Base-by-base conservation (phyloP, 2,888 invertebrate genomes). In the Drosophila nr. perissopoda region DNA sequence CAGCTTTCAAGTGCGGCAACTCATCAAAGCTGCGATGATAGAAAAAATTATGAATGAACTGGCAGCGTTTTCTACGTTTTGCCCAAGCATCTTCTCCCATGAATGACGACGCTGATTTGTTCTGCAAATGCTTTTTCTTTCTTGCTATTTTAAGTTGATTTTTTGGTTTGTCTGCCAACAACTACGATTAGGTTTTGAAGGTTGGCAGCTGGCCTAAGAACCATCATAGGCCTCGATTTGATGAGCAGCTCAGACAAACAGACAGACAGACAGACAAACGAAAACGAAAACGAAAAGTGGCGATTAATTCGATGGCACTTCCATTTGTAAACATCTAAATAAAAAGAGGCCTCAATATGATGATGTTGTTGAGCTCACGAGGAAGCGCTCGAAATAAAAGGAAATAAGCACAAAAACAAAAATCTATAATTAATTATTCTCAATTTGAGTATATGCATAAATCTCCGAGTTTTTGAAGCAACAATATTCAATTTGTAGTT, bases 271-370 rank as follows among this genome's bases (percentile, higher is more conserved):
- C 33, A 33, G 40, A n/a, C n/a, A 36, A 21, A 34, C 38, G 21
- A 21, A 67, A 71, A 71, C 40, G 53, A 56, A 74, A 70, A 82
- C 76, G 54, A 68, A 79, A 84, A 87, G 84, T 87, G 86, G 62
- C 83, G 84, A 87, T 87, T 85, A 83, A 77, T 88, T 87, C 72
- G 83, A 85, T 87, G 84, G 84, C 88, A 87, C 83, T 85, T 87
- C 86, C 80, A 85, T 85, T 83, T 81, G 57, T 77, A 81, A 83
- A 86, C 88, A 85, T 85, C 87, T 87, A 81, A 77, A 73, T 74
- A 69, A 79, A 62, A 87, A 85, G 88, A 58, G 64, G 66, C 29
- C 40, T 67, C 51, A 21, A 40, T 29, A 31, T 11, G 11, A 10
- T 40, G n/a, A 4, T 10, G 38, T 11, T 40, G 10, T 38, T 33